Conservation (phyloP, 2,797 vertebrate species). For the Thamnophis elegans region DNA sequence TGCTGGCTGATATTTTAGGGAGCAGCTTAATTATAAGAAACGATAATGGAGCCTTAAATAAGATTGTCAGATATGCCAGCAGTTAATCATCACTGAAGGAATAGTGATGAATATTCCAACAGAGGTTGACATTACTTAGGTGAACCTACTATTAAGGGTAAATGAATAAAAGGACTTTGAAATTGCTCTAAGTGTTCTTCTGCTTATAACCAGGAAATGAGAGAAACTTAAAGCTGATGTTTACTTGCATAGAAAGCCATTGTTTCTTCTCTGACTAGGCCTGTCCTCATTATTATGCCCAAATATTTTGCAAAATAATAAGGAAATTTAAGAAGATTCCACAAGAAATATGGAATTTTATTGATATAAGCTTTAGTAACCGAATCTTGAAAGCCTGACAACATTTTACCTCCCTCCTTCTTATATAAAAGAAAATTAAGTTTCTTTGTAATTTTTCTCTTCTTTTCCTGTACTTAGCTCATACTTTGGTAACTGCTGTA, state of each 20-base stretch:
- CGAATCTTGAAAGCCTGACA: neutral
- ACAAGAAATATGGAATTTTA: neutral
- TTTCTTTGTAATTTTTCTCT: neutral
- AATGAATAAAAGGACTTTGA: neutral
- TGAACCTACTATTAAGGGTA: conserved; percentile 14
- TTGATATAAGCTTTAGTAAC: neutral
- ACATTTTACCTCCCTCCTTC: neutral
- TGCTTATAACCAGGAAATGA: neutral
- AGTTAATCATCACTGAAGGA: conserved; percentile 20
- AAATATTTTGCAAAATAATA: neutral
- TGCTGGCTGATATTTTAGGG: conserved; percentile 19
- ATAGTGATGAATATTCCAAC: conserved; percentile 22
- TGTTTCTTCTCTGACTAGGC: neutral
- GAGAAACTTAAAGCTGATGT: neutral
- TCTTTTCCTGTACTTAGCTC: neutral
- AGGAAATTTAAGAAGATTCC: neutral
- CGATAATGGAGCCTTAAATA: conserved; percentile 15
- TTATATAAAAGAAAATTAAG: neutral
- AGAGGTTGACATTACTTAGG: neutral
- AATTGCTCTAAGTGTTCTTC: neutral
- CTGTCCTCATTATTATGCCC: neutral
- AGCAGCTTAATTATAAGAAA: conserved; percentile 21
- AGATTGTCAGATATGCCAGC: conserved; percentile 22
- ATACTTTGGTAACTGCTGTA: neutral
- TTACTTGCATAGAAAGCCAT: neutral